Conservation (phyloP, 2,888 invertebrate genomes). For the Pseudococcus viburni region DNA sequence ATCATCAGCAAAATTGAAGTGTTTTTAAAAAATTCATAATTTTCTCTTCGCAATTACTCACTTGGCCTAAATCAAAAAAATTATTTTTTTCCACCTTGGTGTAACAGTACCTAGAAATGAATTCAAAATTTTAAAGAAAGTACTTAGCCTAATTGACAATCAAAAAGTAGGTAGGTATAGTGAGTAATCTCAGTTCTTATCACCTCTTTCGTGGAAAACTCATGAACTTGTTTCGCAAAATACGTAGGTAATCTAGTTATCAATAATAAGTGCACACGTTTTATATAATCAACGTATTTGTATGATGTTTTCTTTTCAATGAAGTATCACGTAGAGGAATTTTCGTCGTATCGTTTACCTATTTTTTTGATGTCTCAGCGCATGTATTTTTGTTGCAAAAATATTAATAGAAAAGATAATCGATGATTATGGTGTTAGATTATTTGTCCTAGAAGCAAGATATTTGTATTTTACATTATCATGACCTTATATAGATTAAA, state of each 20-base stretch:
- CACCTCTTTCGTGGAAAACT: conserved; percentile 3
- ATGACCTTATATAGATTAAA: conserved; percentile 65
- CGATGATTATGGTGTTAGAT: conserved; percentile 61
- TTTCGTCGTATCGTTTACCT: conserved; percentile 2
- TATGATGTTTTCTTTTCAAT: neutral
- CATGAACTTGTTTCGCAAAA: neutral
- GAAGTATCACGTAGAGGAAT: conserved; percentile 12
- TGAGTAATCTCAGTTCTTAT: neutral
- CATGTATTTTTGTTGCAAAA: conserved; percentile 40
- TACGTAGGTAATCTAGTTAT: neutral
- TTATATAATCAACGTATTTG: neutral
- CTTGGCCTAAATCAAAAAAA: no score
- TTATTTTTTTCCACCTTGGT: no score
- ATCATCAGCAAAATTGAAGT: no score
- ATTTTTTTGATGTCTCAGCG: conserved; percentile 40
- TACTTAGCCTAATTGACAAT: neutral
- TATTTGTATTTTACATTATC: conserved; percentile 64
- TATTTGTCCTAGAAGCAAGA: conserved; percentile 65
- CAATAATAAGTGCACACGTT: conserved; percentile 13
- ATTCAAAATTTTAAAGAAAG: no score
- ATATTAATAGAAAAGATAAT: conserved; percentile 56
- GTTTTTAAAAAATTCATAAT: no score
- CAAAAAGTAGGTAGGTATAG: neutral
- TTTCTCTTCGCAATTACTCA: no score
- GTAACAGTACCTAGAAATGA: no score